phyloP scores from a whole-genome alignment of 2,113 vertebrate genomes.

The Verasper variegatus region DNA sequence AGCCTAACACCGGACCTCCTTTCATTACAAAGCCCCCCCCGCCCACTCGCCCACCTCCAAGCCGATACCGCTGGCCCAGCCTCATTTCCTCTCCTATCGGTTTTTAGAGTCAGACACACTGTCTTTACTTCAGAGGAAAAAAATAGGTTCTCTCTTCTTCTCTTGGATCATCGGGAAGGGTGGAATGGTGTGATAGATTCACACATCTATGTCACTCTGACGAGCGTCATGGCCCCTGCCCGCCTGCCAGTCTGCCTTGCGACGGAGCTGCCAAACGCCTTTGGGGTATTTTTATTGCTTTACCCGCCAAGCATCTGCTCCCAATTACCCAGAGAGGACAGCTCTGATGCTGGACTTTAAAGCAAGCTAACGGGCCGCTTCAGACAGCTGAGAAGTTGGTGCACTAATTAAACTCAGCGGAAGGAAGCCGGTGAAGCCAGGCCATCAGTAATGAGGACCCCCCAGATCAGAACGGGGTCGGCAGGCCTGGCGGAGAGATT shows the following conservation, averaged over 20 bases:
- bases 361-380: conserved; percentile 73
- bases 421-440: conserved; percentile 69
- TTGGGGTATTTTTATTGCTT: conserved; percentile 83
- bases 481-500: conserved; percentile 66
- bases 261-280: conserved; percentile 71
- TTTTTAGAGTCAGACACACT: conserved; percentile 60
- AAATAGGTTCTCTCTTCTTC: conserved; percentile 33
- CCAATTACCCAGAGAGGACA: conserved; percentile 82
- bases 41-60: conserved; percentile 41
- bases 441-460: conserved; percentile 78
- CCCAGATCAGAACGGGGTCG: conserved; percentile 75
- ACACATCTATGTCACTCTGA: conserved; percentile 76
- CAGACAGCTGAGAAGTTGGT: conserved; percentile 79
- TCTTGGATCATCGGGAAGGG: conserved; percentile 45
- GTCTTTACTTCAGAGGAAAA: conserved; percentile 46
- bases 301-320: conserved; percentile 83
- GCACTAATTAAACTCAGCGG: conserved; percentile 83
- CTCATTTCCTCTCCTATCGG: conserved; percentile 72
- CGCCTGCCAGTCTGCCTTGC: conserved; percentile 68
- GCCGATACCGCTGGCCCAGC: conserved; percentile 42
- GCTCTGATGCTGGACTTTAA: conserved; percentile 78
- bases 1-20: conserved; percentile 69
- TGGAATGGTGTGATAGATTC: conserved; percentile 41
- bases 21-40: conserved; percentile 59
- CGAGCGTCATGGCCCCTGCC: conserved; percentile 51